These are phyloP conservation scores for Phyllotreta cruciferae DNA, from an alignment of 2,888 invertebrate genomes.

Conservation along the genomic window DNA sequence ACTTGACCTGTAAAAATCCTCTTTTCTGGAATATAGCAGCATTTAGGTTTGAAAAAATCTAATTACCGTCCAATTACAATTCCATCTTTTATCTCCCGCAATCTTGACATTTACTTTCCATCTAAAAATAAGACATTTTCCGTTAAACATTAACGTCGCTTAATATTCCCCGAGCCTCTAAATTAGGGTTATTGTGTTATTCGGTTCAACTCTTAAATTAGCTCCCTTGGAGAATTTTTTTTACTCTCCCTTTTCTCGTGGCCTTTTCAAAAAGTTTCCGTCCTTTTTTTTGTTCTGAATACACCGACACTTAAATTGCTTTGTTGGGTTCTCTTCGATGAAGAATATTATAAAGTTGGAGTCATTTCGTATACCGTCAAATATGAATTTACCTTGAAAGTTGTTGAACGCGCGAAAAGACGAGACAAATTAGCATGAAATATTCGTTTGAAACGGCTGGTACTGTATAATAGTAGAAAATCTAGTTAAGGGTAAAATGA, in stretches of 20 bases:
- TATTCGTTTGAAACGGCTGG: no score
- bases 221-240: conserved; percentile 7
- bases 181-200: conserved; percentile 23
- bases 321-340: conserved; percentile 3
- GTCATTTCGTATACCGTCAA: conserved; percentile 3
- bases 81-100: no score
- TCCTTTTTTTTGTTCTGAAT: conserved; percentile 9
- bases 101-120: background rate
- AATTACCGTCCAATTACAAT: no score
- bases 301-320: conserved; percentile 17
- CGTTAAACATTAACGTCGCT: conserved; percentile 12
- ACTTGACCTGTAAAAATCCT: no score
- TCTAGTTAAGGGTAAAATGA: no score
- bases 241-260: conserved; percentile 18
- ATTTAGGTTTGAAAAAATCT: no score
- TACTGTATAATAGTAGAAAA: no score
- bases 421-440: background rate
- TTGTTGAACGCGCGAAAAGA: background rate
- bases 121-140: conserved; percentile 4
- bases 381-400: conserved; percentile 1
- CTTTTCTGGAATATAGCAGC: no score
- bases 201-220: conserved; percentile 21
- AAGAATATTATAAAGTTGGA: conserved; percentile 4
- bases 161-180: conserved; percentile 8
- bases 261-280: conserved; percentile 17